A percentile compares a stretch with the other conserved stretches of the same genome.
Conservation (phyloP, 1,140 invertebrate species). For the Luehdorfia chinensis region DNA sequence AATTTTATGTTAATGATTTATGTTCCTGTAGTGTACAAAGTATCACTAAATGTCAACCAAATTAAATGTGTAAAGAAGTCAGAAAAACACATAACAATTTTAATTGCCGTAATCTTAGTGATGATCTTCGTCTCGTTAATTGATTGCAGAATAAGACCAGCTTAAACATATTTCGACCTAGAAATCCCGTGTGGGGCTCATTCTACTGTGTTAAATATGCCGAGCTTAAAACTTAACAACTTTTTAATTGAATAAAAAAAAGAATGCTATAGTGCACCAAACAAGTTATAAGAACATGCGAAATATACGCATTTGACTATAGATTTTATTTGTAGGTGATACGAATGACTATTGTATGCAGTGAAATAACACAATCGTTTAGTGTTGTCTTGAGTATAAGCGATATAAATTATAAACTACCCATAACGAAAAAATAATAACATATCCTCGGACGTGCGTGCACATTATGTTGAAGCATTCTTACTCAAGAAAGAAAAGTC, state of each 20-base stretch:
- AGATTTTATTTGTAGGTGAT: too few species aligned
- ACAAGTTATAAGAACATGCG: conserved; percentile 4
- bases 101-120: conserved; percentile 14
- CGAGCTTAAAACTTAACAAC: conserved; percentile 3
- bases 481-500: conserved; percentile 48
- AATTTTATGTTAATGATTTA: conserved; percentile 1
- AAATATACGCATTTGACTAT: too few species aligned
- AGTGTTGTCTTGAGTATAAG: conserved; percentile 3
- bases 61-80: neutral
- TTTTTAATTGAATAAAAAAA: conserved; percentile 15
- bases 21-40: neutral
- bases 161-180: conserved; percentile 9
- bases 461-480: conserved; percentile 23
- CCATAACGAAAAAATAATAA: conserved; percentile 64
- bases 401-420: conserved; percentile 27
- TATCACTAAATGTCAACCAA: neutral
- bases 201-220: conserved; percentile 9
- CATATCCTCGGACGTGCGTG: conserved; percentile 38
- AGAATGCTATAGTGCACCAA: neutral
- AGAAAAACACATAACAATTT: conserved; percentile 8
- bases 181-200: conserved; percentile 11
- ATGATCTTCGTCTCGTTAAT: conserved; percentile 10
- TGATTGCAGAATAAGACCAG: conserved; percentile 5
- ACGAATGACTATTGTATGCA: too few species aligned
- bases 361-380: neutral